Conservation (phyloP, 2,888 invertebrate genomes). For the Zaprionus bogoriensis region DNA sequence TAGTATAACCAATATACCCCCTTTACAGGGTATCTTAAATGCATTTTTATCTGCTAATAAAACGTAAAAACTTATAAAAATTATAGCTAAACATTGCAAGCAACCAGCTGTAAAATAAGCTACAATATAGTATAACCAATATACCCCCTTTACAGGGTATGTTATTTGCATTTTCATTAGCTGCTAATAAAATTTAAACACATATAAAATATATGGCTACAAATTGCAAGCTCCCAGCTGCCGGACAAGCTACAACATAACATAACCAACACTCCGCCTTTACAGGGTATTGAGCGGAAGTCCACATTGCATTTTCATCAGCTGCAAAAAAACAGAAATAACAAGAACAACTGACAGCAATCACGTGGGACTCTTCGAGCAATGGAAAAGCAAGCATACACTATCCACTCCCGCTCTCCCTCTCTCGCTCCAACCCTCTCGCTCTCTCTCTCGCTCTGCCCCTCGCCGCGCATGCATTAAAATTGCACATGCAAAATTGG, state of each 20-base stretch:
- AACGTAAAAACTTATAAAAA: too few relatives aligned
- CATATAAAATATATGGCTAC: too few relatives aligned
- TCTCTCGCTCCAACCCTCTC: background rate
- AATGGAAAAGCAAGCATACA: conserved; percentile 8
- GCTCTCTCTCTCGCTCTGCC: background rate
- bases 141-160: too few relatives aligned
- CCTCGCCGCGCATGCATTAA: conserved; percentile 57
- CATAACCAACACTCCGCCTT: background rate
- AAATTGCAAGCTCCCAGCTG: too few relatives aligned
- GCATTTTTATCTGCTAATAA: too few relatives aligned
- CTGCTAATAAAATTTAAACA: too few relatives aligned
- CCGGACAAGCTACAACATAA: too few relatives aligned
- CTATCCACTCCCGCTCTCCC: background rate
- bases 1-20: background rate
- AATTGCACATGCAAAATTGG: conserved; percentile 71
- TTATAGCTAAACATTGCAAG: too few relatives aligned
- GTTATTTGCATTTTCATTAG: too few relatives aligned
- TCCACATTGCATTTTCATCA: conserved; percentile 38
- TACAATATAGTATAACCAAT: too few relatives aligned
- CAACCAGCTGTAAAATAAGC: too few relatives aligned
- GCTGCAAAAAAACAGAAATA: conserved; percentile 32
- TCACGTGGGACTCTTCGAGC: conserved; percentile 42
- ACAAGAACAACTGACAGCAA: conserved; percentile 33
- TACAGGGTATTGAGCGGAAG: background rate
- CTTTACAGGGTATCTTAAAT: background rate